Conservation (phyloP, 2,888 invertebrate genomes). For the Drosophila yooni region DNA sequence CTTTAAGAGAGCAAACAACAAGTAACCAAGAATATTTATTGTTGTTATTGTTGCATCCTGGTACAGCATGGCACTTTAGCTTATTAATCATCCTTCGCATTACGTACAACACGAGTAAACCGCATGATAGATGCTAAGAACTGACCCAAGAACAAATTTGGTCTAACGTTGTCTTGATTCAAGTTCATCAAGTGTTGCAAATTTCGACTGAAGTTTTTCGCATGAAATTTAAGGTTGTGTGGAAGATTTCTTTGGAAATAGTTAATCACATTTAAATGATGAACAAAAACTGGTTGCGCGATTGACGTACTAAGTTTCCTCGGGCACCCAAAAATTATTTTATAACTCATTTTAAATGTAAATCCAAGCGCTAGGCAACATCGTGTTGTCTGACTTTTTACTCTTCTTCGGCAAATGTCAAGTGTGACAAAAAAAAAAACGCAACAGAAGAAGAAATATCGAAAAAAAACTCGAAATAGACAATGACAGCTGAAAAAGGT, state of each 20-base stretch:
- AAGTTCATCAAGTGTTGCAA: slow-evolving; percentile 16
- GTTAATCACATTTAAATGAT: slow-evolving; percentile 53
- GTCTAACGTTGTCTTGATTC: slow-evolving; percentile 5
- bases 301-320: slow-evolving; percentile 62
- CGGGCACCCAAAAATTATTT: slow-evolving; percentile 37
- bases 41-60: slow-evolving; percentile 10
- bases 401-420: slow-evolving; percentile 69
- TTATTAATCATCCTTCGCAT: slow-evolving; percentile 10
- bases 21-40: slow-evolving; percentile 1
- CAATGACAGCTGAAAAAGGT: slow-evolving; percentile 70
- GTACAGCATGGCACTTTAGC: slow-evolving; percentile 25
- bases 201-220: slow-evolving; percentile 30
- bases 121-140: slow-evolving; percentile 20
- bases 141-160: slow-evolving; percentile 9
- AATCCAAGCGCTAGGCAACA: slow-evolving; percentile 46
- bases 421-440: slow-evolving; percentile 50
- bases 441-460: slow-evolving; percentile 22
- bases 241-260: slow-evolving; percentile 52
- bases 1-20: slow-evolving; percentile 25
- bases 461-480: slow-evolving; percentile 59
- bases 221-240: slow-evolving; percentile 39
- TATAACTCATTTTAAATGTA: slow-evolving; percentile 64
- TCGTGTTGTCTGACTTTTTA: slow-evolving; percentile 37
- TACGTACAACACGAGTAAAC: not conserved
- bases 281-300: slow-evolving; percentile 62